Percentiles rank a stretch among this genome's conserved stretches.
Evolutionary conservation across 2,888 invertebrate species (phyloP).

Genomic region (Brenthis hecate): DNA sequence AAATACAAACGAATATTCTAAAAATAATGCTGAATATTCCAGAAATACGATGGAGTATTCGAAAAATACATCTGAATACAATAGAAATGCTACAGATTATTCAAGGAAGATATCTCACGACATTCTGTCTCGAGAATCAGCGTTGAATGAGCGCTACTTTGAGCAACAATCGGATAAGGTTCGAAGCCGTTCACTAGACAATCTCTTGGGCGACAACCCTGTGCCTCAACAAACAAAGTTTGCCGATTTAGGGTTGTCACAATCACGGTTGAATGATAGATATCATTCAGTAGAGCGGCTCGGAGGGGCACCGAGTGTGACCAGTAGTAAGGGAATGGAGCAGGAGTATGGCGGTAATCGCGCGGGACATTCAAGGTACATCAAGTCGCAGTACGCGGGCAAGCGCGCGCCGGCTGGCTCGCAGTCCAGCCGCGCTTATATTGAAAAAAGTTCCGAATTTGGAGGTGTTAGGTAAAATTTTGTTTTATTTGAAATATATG

Average conservation of each 20-base stretch:
- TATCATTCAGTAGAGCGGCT: constrained; percentile 92
- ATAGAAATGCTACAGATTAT: constrained; percentile 53
- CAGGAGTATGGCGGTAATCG: constrained; percentile 86
- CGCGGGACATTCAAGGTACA: constrained; percentile 85
- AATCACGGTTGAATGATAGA: constrained; percentile 92
- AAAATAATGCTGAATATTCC: constrained; percentile 7
- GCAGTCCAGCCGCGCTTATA: constrained; percentile 92
- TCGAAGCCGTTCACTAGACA: constrained; percentile 90
- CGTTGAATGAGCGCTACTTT: constrained; percentile 94
- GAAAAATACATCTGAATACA: constrained; percentile 3
- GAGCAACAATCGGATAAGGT: constrained; percentile 88
- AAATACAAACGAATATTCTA: constrained; percentile 12
- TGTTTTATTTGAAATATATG: background rate
- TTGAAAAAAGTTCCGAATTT: constrained; percentile 90
- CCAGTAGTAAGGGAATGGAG: constrained; percentile 84
- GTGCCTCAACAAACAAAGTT: constrained; percentile 84
- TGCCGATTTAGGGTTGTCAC: constrained; percentile 90
- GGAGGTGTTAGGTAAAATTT: constrained; percentile 80
- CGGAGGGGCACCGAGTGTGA: constrained; percentile 83
- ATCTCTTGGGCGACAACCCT: constrained; percentile 87
- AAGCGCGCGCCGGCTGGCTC: constrained; percentile 92
- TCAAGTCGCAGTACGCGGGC: constrained; percentile 92
- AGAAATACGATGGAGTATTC: constrained; percentile 5
- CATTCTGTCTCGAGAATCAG: constrained; percentile 90
- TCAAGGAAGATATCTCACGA: constrained; percentile 89